phyloP scores from a whole-genome alignment of 2,113 vertebrate genomes.

The Thamnaconus septentrionalis region DNA sequence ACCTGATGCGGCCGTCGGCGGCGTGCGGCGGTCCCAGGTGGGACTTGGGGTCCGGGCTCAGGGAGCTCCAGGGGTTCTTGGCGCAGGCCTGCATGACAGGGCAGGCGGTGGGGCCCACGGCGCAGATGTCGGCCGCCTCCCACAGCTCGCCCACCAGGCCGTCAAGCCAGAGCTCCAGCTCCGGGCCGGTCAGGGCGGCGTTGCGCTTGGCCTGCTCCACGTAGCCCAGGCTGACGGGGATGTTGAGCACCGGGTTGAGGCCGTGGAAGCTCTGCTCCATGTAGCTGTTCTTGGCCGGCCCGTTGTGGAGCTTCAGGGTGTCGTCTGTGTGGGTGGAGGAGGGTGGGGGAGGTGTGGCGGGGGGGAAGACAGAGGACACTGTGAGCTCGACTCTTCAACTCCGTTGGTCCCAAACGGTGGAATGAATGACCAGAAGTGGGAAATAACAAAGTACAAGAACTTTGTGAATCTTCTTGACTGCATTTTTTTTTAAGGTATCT shows the following conservation, averaged over 20 bases:
- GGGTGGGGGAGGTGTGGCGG: constrained; percentile 51
- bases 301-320: constrained; percentile 84
- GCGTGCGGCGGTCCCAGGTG: constrained; percentile 84
- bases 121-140: constrained; percentile 89
- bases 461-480: too few species aligned
- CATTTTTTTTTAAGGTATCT: too few species aligned
- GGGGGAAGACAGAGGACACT: constrained; percentile 4
- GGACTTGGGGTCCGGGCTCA: constrained; percentile 95
- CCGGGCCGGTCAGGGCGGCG: constrained; percentile 77
- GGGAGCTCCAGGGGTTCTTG: constrained; percentile 93
- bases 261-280: constrained; percentile 99
- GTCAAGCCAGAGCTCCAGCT: constrained; percentile 91
- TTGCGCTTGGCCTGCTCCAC: constrained; percentile 86
- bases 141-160: constrained; percentile 83
- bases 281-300: constrained; percentile 91
- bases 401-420: background rate
- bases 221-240: constrained; percentile 82
- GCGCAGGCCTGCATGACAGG: constrained; percentile 89
- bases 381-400: background rate
- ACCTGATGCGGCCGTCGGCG: constrained; percentile 91
- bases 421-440: too few species aligned
- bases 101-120: constrained; percentile 82
- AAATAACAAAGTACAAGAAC: too few species aligned
- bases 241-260: constrained; percentile 90
- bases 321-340: constrained; percentile 79